Base-by-base conservation (phyloP, 2,113 vertebrate genomes). In the Pachypanchax playfairii region DNA sequence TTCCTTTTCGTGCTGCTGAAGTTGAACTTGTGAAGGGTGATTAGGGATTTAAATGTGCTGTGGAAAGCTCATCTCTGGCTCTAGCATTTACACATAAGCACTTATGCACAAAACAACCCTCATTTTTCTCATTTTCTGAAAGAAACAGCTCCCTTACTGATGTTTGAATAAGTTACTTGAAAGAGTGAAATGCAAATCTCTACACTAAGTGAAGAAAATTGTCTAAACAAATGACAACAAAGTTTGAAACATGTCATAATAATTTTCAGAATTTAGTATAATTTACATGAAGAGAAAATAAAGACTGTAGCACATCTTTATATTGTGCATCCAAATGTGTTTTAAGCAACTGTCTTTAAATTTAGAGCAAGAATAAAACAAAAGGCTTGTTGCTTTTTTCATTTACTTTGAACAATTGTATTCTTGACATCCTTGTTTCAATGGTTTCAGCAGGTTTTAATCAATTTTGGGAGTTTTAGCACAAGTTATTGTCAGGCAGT, bases 401-500 rank as follows among this genome's bases (percentile, higher is more conserved):
- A 54, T 67, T 35, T 26, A 1, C 1, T 68, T 43, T 48, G 11
- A 64, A 20, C 59, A 82, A 66, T 80, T 74, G 70, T 24, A 43
- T 59, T 46, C 54, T 44, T 73, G 70, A 82, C 65, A 65, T 76
- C 71, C 79, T 69, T 62, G 36, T 75, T 60, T 29, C 42, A 50
- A 47, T 54, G 47, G 18, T 65, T 68, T 83, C 61, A 79, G 77
- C 71, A 75, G 72, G 63, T 73, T 57, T n/a, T 62, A 80, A 88
- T 91, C 74, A 80, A 88, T 86, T 68, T 25, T 1, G 47, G 51
- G 61, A 86, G 73, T 74, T 80, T 81, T 51, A 73, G 64, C 33
- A 25, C 6, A 58, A 72, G 86, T 73, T 70, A 67, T 78, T 53
- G 70, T 73, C 55, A 67, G 53, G 47, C 70, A 31, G 65, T 31